phyloP scores from a whole-genome alignment of 2,888 invertebrate genomes.

The Noctua fimbriata region DNA sequence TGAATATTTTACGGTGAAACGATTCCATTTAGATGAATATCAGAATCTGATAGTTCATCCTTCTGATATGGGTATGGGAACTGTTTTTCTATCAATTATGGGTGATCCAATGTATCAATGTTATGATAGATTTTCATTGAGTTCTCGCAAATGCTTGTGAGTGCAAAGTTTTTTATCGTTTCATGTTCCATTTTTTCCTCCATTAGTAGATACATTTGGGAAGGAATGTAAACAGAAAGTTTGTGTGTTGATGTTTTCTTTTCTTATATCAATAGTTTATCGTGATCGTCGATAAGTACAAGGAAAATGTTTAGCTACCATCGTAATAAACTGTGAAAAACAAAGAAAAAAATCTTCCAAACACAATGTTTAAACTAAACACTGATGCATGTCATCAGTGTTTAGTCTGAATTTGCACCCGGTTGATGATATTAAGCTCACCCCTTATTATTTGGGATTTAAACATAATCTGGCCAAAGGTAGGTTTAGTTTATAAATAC shows the following conservation, averaged over 20 bases:
- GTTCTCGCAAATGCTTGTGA: constrained; percentile 19
- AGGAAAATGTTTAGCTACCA: neutral
- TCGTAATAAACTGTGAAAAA: neutral
- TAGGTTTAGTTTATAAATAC: neutral
- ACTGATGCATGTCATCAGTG: neutral
- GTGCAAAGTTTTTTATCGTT: constrained; percentile 45
- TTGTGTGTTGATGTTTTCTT: constrained; percentile 9
- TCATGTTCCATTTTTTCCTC: constrained; percentile 1
- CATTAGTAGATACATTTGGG: neutral
- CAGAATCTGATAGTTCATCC: constrained; percentile 27
- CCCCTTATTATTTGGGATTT: neutral
- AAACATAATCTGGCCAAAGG: neutral
- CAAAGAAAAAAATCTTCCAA: neutral
- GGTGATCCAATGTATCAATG: constrained; percentile 36
- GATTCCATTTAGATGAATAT: constrained; percentile 54
- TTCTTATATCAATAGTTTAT: constrained; percentile 1
- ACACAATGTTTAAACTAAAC: neutral
- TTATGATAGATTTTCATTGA: constrained; percentile 34
- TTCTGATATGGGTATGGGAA: constrained; percentile 1
- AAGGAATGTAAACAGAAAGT: constrained; percentile 15
- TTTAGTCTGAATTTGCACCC: neutral
- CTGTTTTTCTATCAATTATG: constrained; percentile 16
- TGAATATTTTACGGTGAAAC: constrained; percentile 75
- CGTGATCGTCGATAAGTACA: constrained; percentile 15
- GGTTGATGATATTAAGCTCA: neutral